A percentile compares a stretch with the other conserved stretches of the same genome.
Evolutionary conservation across 2,888 invertebrate species (phyloP).

Genomic region (Synanthedon myopaeformis): DNA sequence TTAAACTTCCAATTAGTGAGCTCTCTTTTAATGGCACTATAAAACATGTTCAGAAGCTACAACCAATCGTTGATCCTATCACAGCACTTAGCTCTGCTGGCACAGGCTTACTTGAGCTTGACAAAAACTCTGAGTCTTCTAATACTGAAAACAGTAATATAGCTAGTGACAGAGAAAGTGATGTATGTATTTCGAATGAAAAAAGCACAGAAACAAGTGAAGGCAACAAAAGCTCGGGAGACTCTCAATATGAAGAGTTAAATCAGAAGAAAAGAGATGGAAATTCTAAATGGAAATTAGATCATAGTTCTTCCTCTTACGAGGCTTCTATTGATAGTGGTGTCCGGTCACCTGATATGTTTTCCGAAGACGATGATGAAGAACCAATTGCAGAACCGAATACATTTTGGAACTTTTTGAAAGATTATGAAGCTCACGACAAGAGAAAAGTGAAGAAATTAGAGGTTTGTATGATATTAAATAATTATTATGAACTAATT

Average conservation of each 20-base stretch:
- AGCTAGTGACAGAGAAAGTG: not conserved
- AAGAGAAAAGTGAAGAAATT: slow-evolving; percentile 47
- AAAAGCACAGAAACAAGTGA: slow-evolving; percentile 20
- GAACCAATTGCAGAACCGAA: slow-evolving; percentile 17
- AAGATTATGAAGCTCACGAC: slow-evolving; percentile 48
- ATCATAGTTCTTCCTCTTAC: slow-evolving; percentile 53
- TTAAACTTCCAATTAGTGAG: slow-evolving; percentile 59
- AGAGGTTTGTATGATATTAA: slow-evolving; percentile 31
- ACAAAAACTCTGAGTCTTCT: slow-evolving; percentile 18
- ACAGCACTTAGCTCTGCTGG: slow-evolving; percentile 40
- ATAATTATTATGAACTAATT: not conserved
- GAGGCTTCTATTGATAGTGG: slow-evolving; percentile 63
- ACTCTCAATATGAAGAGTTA: slow-evolving; percentile 41
- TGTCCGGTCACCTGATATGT: slow-evolving; percentile 74
- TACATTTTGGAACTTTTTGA: slow-evolving; percentile 49
- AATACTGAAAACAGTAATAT: not conserved
- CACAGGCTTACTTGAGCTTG: slow-evolving; percentile 13
- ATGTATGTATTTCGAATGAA: slow-evolving; percentile 16
- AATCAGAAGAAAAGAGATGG: slow-evolving; percentile 28
- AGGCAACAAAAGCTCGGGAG: slow-evolving; percentile 40
- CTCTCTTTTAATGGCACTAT: slow-evolving; percentile 61
- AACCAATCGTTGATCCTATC: slow-evolving; percentile 57
- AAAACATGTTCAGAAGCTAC: slow-evolving; percentile 58
- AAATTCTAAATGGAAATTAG: slow-evolving; percentile 44
- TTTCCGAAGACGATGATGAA: slow-evolving; percentile 65